Evolutionary conservation across 2,797 vertebrate genomes (phyloP).

Genomic region (Notolepis coatsorum): DNA sequence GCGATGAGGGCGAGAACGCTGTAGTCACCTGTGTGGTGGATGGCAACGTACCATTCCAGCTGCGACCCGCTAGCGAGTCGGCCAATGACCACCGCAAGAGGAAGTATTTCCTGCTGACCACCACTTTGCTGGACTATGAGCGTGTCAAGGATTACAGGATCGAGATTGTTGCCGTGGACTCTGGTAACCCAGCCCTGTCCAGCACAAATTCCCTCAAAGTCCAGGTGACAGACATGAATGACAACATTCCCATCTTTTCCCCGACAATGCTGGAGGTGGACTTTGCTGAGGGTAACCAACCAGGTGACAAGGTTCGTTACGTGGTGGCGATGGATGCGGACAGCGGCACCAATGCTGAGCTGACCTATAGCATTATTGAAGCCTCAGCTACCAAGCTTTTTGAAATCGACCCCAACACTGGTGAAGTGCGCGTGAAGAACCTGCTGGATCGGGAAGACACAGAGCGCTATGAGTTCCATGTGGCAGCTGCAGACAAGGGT

Average conservation of each 20-base stretch:
- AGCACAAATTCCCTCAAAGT: conserved; percentile 97
- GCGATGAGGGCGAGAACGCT: conserved; percentile 95
- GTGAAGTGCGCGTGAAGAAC: conserved; percentile 90
- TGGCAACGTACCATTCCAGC: conserved; percentile 94
- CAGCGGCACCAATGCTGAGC: conserved; percentile 92
- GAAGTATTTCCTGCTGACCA: conserved; percentile 97
- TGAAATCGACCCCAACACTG: conserved; percentile 87
- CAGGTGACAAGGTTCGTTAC: conserved; percentile 87
- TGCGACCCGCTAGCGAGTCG: conserved; percentile 91
- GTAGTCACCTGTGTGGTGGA: conserved; percentile 97
- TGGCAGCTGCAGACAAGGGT: conserved; percentile 93
- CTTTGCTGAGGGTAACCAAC: conserved; percentile 92
- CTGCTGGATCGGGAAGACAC: conserved; percentile 91
- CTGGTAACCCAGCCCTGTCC: conserved; percentile 95
- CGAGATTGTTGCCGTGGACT: conserved; percentile 96
- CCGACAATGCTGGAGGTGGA: conserved; percentile 88
- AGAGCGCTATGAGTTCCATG: conserved; percentile 90
- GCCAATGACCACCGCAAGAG: conserved; percentile 94
- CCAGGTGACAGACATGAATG: conserved; percentile 94
- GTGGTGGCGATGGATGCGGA: conserved; percentile 91
- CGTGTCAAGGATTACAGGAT: conserved; percentile 92
- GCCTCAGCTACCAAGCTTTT: conserved; percentile 85
- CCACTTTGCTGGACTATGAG: conserved; percentile 93
- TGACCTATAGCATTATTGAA: conserved; percentile 89
- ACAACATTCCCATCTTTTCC: conserved; percentile 92